phyloP scores from a whole-genome alignment of 2,888 invertebrate genomes.

The Mythimna vitellina region DNA sequence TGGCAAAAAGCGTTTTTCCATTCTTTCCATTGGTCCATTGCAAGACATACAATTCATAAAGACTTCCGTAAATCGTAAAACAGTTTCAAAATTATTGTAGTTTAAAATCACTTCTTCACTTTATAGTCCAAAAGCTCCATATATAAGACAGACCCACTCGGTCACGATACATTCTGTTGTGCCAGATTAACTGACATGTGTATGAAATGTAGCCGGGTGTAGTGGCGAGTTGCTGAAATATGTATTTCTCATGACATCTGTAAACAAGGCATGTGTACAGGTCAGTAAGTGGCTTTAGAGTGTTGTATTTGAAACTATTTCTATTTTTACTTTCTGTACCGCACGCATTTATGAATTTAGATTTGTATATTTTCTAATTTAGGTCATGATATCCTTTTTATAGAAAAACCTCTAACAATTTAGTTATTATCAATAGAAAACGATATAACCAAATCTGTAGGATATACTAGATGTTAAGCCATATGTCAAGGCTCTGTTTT shows the following conservation, averaged over 20 bases:
- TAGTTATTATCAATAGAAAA: too few relatives aligned
- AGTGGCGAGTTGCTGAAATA: slow-evolving; percentile 48
- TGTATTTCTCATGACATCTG: slow-evolving; percentile 48
- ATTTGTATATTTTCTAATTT: background rate
- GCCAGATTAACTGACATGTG: slow-evolving; percentile 31
- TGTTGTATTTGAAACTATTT: slow-evolving; percentile 22
- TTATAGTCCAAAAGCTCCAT: background rate
- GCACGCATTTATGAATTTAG: background rate
- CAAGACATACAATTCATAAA: background rate
- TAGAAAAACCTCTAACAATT: background rate
- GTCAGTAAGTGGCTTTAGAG: slow-evolving; percentile 40
- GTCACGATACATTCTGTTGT: slow-evolving; percentile 23
- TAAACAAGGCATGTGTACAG: slow-evolving; percentile 23
- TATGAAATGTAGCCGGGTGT: slow-evolving; percentile 36
- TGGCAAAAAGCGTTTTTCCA: too few relatives aligned
- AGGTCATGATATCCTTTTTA: background rate
- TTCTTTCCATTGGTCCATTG: too few relatives aligned
- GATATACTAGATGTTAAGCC: too few relatives aligned
- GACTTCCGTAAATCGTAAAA: background rate
- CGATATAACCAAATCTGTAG: background rate
- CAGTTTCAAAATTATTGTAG: background rate
- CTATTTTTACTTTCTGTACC: background rate
- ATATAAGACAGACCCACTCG: background rate
- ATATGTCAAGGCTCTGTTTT: background rate
- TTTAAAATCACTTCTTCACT: background rate